These are phyloP conservation scores for Crotalus viridis DNA, from an alignment of 2,113 vertebrate genomes.

Conservation along the genomic window DNA sequence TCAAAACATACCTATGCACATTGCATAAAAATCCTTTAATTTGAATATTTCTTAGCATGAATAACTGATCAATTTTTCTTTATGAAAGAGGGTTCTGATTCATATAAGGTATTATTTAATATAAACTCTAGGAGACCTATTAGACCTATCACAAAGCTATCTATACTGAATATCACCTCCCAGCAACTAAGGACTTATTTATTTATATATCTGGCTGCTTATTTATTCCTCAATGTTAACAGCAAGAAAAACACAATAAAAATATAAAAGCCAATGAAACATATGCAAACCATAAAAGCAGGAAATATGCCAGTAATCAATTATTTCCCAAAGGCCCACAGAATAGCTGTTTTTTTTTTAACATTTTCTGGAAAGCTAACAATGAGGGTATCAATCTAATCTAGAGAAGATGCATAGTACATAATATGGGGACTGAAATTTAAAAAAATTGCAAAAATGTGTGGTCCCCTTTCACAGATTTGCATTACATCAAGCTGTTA, in stretches of 20 bases:
- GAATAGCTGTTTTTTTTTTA: background rate
- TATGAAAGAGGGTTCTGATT: background rate
- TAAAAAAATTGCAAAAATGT: background rate
- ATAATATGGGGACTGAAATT: background rate
- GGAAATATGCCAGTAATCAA: background rate
- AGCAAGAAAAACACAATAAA: background rate
- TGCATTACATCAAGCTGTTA: background rate
- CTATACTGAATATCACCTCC: background rate
- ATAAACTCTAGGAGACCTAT: background rate
- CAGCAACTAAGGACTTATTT: background rate
- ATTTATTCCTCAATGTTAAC: background rate
- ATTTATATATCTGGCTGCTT: background rate
- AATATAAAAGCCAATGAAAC: background rate
- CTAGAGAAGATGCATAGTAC: background rate
- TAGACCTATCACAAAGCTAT: background rate
- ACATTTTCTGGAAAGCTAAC: background rate
- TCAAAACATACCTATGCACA: background rate
- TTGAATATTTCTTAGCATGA: background rate
- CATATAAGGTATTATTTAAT: background rate
- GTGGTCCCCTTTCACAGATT: background rate
- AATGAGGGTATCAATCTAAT: background rate
- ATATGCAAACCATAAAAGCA: background rate
- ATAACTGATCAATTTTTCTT: background rate
- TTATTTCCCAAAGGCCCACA: background rate
- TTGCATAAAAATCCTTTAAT: background rate